Percentiles rank a stretch among this genome's conserved stretches.
phyloP scores from a whole-genome alignment of 2,113 vertebrate species.

The Percopsis transmontana region DNA sequence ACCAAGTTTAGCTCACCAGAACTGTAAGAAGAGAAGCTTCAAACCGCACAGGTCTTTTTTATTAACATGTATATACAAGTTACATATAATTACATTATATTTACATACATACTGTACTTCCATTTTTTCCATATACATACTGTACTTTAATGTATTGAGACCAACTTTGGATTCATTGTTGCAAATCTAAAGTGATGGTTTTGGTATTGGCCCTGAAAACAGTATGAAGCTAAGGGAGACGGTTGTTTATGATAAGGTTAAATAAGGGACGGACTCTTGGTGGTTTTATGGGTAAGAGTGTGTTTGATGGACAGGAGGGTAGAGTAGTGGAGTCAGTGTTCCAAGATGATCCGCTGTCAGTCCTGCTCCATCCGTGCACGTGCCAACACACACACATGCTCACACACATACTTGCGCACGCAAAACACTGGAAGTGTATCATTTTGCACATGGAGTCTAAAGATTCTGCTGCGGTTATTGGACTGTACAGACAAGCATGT shows the following conservation, averaged over 20 bases:
- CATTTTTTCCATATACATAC: too few relatives aligned
- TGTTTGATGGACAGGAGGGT: constrained; percentile 32
- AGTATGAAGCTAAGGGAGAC: constrained; percentile 1
- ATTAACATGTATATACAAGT: too few relatives aligned
- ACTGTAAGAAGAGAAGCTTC: not conserved
- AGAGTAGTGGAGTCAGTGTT: constrained; percentile 20
- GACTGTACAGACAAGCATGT: constrained; percentile 61
- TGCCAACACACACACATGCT: constrained; percentile 1
- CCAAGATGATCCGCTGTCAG: constrained; percentile 51
- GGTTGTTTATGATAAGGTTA: constrained; percentile 18
- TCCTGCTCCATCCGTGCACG: constrained; percentile 14
- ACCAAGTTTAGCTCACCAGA: not conserved
- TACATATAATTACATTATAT: too few relatives aligned
- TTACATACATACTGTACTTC: too few relatives aligned
- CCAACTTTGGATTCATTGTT: not conserved
- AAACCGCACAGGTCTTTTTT: too few relatives aligned
- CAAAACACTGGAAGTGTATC: constrained; percentile 51
- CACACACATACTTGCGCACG: not conserved
- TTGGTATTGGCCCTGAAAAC: too few relatives aligned
- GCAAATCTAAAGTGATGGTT: too few relatives aligned
- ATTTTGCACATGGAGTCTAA: constrained; percentile 46
- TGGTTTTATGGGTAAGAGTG: constrained; percentile 31
- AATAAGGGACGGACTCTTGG: constrained; percentile 17
- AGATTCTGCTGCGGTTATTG: constrained; percentile 68
- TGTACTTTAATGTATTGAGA: too few relatives aligned